These are phyloP conservation scores for Palythoa heliodiscus DNA, from an alignment of 92 coral and sea anemone species.

Conservation along the genomic window DNA sequence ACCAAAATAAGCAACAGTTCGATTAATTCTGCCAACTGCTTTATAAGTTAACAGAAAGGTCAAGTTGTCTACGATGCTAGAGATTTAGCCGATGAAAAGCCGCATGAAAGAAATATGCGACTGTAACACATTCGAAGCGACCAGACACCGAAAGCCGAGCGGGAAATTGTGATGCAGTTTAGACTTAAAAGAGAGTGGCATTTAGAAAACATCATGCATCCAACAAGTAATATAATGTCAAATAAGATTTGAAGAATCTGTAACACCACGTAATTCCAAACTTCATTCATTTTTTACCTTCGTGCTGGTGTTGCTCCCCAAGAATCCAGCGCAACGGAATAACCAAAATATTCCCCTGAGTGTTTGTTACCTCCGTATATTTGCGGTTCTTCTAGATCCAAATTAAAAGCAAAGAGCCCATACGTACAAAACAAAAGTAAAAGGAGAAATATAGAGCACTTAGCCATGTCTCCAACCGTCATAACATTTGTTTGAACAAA, in stretches of 20 bases:
- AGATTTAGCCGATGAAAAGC: background rate
- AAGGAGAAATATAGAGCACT: background rate
- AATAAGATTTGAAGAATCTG: background rate
- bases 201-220: background rate
- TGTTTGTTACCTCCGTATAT: background rate
- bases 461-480: background rate
- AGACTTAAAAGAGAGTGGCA: background rate
- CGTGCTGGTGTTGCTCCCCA: background rate
- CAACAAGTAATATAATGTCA: background rate
- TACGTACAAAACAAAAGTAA: background rate
- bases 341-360: background rate
- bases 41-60: background rate
- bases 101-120: background rate
- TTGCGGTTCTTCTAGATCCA: slow-evolving; percentile 7
- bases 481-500: slow-evolving; percentile 4
- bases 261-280: background rate
- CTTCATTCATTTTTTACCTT: background rate
- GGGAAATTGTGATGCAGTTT: background rate
- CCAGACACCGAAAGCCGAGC: background rate
- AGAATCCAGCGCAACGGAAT: slow-evolving; percentile 14
- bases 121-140: background rate
- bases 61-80: background rate
- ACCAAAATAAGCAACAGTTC: background rate
- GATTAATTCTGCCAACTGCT: background rate
- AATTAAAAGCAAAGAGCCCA: background rate